Percentiles rank a stretch among this genome's conserved stretches.
phyloP scores from a whole-genome alignment of 2,888 invertebrate genomes.

The Agrochola lychnidis region DNA sequence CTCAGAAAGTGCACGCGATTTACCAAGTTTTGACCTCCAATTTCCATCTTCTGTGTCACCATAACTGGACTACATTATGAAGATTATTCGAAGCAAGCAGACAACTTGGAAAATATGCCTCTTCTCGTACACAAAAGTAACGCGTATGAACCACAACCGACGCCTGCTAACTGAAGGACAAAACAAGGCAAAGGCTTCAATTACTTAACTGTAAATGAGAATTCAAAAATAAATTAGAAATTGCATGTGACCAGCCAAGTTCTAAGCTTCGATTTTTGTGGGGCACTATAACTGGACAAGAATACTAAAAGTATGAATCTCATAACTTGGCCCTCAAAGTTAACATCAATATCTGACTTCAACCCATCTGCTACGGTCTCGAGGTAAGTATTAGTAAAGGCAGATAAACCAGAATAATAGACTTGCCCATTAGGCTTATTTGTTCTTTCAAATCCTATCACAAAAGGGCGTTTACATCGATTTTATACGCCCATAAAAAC shows the following conservation, averaged over 20 bases:
- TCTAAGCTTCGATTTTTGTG: not conserved
- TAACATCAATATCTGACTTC: conserved; percentile 70
- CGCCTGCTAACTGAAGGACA: not conserved
- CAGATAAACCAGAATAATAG: conserved; percentile 70
- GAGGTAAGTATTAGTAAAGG: conserved; percentile 70
- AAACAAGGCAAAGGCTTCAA: too few relatives aligned
- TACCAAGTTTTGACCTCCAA: too few relatives aligned
- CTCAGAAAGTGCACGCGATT: not conserved
- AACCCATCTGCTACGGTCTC: conserved; percentile 75
- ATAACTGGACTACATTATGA: not conserved
- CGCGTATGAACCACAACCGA: not conserved
- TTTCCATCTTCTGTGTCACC: not conserved
- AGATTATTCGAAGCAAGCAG: not conserved
- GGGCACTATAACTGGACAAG: not conserved
- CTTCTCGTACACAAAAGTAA: not conserved
- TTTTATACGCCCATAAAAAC: conserved; percentile 60
- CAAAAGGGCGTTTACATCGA: conserved; percentile 65
- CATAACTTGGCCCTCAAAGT: conserved; percentile 44
- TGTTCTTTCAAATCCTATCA: conserved; percentile 64
- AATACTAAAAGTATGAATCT: not conserved
- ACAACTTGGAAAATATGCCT: not conserved
- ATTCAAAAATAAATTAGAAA: not conserved
- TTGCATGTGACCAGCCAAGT: not conserved
- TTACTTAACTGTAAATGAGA: not conserved
- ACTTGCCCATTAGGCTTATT: conserved; percentile 56